A percentile compares a stretch with the other conserved stretches of the same genome.
Evolutionary conservation across 2,888 invertebrate genomes (phyloP).

Genomic region (Elmis aenea): DNA sequence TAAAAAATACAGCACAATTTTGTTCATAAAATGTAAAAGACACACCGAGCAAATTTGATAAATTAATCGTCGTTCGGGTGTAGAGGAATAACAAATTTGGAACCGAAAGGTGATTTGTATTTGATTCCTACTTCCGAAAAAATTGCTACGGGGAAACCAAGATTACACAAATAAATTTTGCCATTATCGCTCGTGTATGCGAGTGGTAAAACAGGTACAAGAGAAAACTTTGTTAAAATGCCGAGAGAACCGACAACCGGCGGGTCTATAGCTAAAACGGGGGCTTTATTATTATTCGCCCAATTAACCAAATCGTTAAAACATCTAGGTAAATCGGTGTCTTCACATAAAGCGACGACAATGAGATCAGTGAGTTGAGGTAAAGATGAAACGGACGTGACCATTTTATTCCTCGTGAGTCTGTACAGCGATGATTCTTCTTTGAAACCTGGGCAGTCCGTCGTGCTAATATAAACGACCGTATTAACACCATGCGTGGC

Average conservation of each 20-base stretch:
- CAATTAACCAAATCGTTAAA: conserved; percentile 59
- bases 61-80: conserved; percentile 48
- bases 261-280: conserved; percentile 72
- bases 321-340: conserved; percentile 42
- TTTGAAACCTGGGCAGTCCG: conserved; percentile 47
- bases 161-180: conserved; percentile 78
- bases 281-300: conserved; percentile 66
- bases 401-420: conserved; percentile 58
- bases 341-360: conserved; percentile 52
- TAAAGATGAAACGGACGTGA: conserved; percentile 50
- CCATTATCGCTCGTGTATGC: conserved; percentile 59
- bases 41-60: no score
- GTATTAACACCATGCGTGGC: conserved; percentile 76
- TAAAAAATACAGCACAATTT: no score
- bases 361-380: conserved; percentile 53
- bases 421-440: conserved; percentile 64
- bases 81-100: conserved; percentile 74
- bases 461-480: conserved; percentile 46
- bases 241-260: conserved; percentile 62
- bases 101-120: conserved; percentile 81
- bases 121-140: conserved; percentile 70
- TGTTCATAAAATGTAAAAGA: no score
- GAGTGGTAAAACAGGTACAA: conserved; percentile 67
- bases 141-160: conserved; percentile 73
- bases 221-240: conserved; percentile 60